Conservation (phyloP, 2,113 vertebrate species). For the Crocuta crocuta region DNA sequence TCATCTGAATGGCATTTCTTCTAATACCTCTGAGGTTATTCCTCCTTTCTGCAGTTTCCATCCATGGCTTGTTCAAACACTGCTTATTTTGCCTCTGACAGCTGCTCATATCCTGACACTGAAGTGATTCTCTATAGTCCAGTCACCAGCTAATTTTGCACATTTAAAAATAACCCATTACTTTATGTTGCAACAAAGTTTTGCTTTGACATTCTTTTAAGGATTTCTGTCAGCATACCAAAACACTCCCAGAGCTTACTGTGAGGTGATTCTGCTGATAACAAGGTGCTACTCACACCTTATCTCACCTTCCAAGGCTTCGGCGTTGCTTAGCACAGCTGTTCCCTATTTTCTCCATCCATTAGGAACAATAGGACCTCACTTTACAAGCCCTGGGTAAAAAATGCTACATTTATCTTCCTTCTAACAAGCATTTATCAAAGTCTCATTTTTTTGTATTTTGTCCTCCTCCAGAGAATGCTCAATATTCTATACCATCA, state of each 20-base stretch:
- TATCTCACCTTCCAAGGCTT: background rate
- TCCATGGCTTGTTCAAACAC: background rate
- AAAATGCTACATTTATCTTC: background rate
- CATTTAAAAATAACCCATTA: slow-evolving; percentile 47
- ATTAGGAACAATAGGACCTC: background rate
- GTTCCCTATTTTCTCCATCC: background rate
- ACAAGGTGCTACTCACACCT: background rate
- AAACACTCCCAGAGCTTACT: background rate
- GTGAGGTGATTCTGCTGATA: background rate
- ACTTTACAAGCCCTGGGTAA: background rate
- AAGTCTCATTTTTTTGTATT: slow-evolving; percentile 39
- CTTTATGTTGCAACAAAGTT: background rate
- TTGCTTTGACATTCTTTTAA: background rate
- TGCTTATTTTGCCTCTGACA: slow-evolving; percentile 11
- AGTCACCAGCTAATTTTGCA: slow-evolving; percentile 37
- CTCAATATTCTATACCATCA: background rate
- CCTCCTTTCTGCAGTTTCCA: background rate
- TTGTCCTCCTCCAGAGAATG: background rate
- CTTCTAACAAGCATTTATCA: slow-evolving; percentile 28
- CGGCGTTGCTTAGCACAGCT: background rate
- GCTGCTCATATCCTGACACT: background rate
- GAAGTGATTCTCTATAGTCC: background rate
- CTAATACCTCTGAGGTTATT: background rate
- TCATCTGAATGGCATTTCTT: slow-evolving; percentile 27
- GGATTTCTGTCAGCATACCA: background rate